These are phyloP conservation scores for Cebus imitator DNA, from an alignment of 2,113 vertebrate species.

Conservation along the genomic window DNA sequence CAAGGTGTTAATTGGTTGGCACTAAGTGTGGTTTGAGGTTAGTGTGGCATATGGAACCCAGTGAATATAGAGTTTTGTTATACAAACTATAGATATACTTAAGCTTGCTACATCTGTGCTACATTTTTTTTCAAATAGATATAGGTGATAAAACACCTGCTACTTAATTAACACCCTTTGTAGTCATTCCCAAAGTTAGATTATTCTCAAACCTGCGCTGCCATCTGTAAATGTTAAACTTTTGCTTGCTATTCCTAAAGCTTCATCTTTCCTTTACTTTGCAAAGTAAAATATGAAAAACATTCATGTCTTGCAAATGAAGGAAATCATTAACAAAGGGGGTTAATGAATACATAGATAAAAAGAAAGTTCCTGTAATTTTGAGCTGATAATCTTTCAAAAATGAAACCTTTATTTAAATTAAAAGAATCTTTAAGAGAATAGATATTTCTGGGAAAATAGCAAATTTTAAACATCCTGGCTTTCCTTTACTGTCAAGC, in stretches of 20 bases:
- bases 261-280: conserved; percentile 37
- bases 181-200: conserved; percentile 63
- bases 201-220: conserved; percentile 54
- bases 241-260: conserved; percentile 27
- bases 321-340: background rate
- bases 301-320: background rate
- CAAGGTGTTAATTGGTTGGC: conserved; percentile 77
- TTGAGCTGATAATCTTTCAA: background rate
- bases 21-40: conserved; percentile 70
- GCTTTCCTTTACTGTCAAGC: background rate
- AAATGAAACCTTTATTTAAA: background rate
- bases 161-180: conserved; percentile 78
- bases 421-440: background rate
- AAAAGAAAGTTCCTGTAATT: background rate
- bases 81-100: conserved; percentile 75
- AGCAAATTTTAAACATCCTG: background rate
- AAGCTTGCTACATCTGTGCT: conserved; percentile 76
- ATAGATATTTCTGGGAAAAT: background rate
- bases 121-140: conserved; percentile 62
- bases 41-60: conserved; percentile 67
- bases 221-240: conserved; percentile 63
- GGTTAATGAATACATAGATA: background rate
- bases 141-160: conserved; percentile 77
- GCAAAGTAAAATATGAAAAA: background rate
- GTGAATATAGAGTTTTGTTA: conserved; percentile 70